Base-by-base conservation (phyloP, 2,888 invertebrate genomes). In the Luperina testacea region DNA sequence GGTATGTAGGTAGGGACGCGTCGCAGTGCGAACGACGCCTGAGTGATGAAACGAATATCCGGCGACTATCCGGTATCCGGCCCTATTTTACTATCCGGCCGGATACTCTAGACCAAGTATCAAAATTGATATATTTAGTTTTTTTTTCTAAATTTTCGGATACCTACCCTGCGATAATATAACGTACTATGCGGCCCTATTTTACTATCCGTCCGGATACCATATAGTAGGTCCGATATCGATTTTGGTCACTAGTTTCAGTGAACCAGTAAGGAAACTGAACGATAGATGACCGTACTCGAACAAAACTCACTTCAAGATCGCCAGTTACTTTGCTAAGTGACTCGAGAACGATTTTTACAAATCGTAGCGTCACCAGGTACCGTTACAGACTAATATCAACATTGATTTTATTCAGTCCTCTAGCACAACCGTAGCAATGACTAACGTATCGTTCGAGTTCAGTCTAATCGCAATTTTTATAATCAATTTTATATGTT, bases 401-500 rank as follows among this genome's bases (percentile, higher is more conserved):
- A 65, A 72, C 83, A 70, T 38, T n/a, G 24, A 73, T 79, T 67
- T 71, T 45, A 65, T 72, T 86, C 74, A 72, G 64, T 83, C 17
- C 9, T 48, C 42, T n/a, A 67, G 15, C 48, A 20, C 1, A 2
- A 15, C 15, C 15, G 20, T 13, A 8, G 78, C 72, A 51, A 88
- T 88, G 87, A 27, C 27, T 57, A 73, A 27, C 79, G 83, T 75
- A 38, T 64, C 32, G 42, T 48, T 48, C 13, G 64, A 63, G 42
- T 71, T 70, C 1, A 27, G 11, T 13, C 2, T 84, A 1, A 27
- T 53, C 17, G 2, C 27, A 71, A 24, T 86, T 53, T 24, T 82
- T 61, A n/a, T 87, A 32, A 67, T 83, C 8, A 74, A 59, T 78
- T 78, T 81, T 27, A 63, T 87, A 70, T 72, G 82, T 73, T 57